These are phyloP conservation scores for Eonycteris spelaea DNA, from an alignment of 2,113 vertebrate species.

Conservation along the genomic window DNA sequence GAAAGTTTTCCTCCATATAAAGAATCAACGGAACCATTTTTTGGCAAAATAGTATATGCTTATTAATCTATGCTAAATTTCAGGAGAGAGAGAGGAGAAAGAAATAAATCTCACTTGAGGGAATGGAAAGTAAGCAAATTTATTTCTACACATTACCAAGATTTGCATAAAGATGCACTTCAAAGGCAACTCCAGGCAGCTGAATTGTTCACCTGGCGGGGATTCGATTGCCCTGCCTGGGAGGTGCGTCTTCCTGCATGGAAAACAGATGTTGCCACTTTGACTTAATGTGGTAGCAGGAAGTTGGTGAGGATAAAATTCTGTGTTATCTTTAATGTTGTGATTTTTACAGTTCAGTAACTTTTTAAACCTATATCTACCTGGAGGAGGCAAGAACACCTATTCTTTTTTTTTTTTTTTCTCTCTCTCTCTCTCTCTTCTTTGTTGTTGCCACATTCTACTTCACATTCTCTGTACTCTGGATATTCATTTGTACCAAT, in stretches of 20 bases:
- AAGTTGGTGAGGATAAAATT: conserved; percentile 26
- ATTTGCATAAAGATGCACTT: conserved; percentile 40
- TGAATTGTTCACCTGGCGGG: conserved; percentile 60
- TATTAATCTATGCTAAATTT: neutral
- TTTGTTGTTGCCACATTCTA: neutral
- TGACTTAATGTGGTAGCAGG: conserved; percentile 47
- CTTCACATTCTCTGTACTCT: neutral
- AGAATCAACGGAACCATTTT: neutral
- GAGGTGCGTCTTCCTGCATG: conserved; percentile 52
- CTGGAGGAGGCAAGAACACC: neutral
- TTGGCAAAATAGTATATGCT: neutral
- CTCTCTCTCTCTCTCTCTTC: too few relatives aligned
- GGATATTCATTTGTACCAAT: neutral
- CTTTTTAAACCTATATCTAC: neutral
- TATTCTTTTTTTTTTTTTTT: neutral
- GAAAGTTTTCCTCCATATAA: neutral
- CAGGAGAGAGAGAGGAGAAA: neutral
- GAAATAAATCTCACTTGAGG: neutral
- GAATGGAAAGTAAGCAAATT: conserved; percentile 3
- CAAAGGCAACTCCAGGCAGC: conserved; percentile 49
- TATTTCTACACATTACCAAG: conserved; percentile 19
- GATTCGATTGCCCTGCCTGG: conserved; percentile 54
- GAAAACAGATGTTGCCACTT: conserved; percentile 74
- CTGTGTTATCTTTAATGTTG: conserved; percentile 37
- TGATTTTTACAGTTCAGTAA: conserved; percentile 42